phyloP scores from a whole-genome alignment of 2,113 vertebrate genomes.

The Pan troglodytes region DNA sequence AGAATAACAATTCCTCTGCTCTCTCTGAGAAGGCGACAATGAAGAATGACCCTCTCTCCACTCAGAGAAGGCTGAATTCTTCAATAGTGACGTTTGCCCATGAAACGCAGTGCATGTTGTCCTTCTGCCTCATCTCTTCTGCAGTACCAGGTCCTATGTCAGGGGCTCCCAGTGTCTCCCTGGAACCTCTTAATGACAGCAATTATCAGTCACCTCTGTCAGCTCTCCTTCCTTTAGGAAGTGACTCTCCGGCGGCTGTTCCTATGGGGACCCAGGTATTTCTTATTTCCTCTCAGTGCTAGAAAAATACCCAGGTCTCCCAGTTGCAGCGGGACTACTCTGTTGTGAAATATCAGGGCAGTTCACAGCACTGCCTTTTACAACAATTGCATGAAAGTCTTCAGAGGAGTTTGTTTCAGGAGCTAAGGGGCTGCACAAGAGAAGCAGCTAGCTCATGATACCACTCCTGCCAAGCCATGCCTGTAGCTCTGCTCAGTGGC shows the following conservation, averaged over 20 bases:
- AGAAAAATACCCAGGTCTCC: background rate
- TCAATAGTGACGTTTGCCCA: background rate
- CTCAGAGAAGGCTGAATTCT: background rate
- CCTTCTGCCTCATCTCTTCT: background rate
- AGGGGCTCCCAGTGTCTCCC: fast-evolving
- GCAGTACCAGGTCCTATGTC: no score
- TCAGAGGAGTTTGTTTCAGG: background rate
- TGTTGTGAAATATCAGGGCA: background rate
- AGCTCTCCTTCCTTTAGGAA: background rate
- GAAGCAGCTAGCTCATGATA: background rate
- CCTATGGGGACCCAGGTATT: background rate
- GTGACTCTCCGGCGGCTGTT: background rate
- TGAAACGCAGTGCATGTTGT: no score
- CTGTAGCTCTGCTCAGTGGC: background rate
- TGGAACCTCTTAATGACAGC: background rate
- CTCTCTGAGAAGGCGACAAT: background rate
- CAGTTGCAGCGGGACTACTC: background rate
- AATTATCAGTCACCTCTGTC: background rate
- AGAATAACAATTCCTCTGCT: background rate
- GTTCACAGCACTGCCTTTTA: background rate
- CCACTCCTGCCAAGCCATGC: background rate
- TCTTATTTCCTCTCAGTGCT: background rate
- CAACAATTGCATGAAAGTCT: background rate
- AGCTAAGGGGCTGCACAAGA: background rate
- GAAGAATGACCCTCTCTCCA: fast-evolving